Evolutionary conservation across 1,140 invertebrate genomes (phyloP).

Genomic region (Pogonognathellus flavescens): DNA sequence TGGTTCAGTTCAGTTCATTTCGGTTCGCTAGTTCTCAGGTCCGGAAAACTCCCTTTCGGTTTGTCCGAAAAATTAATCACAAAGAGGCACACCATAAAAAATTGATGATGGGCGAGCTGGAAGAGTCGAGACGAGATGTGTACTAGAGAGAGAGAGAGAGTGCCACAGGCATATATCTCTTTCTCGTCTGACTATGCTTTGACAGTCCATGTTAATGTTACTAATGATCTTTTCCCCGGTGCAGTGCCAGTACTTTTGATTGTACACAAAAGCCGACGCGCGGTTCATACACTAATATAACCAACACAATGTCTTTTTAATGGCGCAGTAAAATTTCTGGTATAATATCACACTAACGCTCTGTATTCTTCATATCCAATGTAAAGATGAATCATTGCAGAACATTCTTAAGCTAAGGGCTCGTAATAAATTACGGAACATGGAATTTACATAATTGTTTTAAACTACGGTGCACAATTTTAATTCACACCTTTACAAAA

Average conservation of each 20-base stretch:
- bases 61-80: conserved; percentile 66
- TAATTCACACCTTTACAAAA: too few species aligned
- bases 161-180: conserved; percentile 40
- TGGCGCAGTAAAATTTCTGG: too few species aligned
- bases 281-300: too few species aligned
- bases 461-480: too few species aligned
- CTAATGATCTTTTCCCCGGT: conserved; percentile 56
- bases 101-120: conserved; percentile 60
- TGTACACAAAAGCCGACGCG: too few species aligned
- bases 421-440: too few species aligned
- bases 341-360: too few species aligned
- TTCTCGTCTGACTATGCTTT: neutral
- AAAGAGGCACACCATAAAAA: conserved; percentile 60
- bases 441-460: too few species aligned
- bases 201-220: conserved; percentile 60
- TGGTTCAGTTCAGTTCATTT: conserved; percentile 37
- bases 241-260: neutral
- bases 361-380: too few species aligned
- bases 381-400: too few species aligned
- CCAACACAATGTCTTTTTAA: too few species aligned
- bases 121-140: conserved; percentile 7
- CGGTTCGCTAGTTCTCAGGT: conserved; percentile 38
- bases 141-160: neutral
- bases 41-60: conserved; percentile 63
- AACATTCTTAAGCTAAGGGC: too few species aligned